A percentile compares a stretch with the other conserved stretches of the same genome.
Evolutionary conservation across 2,113 vertebrate genomes (phyloP).

Genomic region (Callionymus lyra): DNA sequence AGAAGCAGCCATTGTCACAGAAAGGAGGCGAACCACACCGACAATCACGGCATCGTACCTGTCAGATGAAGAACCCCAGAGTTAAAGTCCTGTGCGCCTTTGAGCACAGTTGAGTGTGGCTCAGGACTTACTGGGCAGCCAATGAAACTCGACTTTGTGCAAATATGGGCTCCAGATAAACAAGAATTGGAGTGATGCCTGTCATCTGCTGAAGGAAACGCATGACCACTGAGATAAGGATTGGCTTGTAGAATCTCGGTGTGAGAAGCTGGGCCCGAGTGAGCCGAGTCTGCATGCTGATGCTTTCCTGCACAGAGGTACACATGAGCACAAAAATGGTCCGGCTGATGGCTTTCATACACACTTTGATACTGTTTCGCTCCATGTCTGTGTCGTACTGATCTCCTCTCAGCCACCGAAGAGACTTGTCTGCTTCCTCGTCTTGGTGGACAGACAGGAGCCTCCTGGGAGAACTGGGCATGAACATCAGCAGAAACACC

Average conservation of each 20-base stretch:
- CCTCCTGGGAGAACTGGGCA: constrained; percentile 88
- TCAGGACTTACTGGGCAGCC: constrained; percentile 32
- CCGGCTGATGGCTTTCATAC: neutral
- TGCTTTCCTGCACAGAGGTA: constrained; percentile 43
- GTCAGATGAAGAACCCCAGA: neutral
- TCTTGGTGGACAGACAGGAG: constrained; percentile 74
- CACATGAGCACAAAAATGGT: neutral
- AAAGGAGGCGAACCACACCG: constrained; percentile 75
- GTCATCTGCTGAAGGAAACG: constrained; percentile 91
- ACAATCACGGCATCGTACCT: constrained; percentile 80
- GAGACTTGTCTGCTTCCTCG: constrained; percentile 61
- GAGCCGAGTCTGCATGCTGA: constrained; percentile 42
- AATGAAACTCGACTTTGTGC: constrained; percentile 68
- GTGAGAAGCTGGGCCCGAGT: constrained; percentile 68
- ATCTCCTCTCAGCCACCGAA: constrained; percentile 78
- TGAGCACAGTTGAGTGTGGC: neutral
- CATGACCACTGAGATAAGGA: constrained; percentile 78
- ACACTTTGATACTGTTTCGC: constrained; percentile 64
- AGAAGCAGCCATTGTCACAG: constrained; percentile 71
- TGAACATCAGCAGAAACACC: constrained; percentile 76
- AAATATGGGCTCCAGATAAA: constrained; percentile 88
- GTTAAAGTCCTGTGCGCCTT: neutral
- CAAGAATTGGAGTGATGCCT: constrained; percentile 81
- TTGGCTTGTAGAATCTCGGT: constrained; percentile 74
- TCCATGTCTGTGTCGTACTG: constrained; percentile 64